Conservation (phyloP, 2,113 vertebrate genomes). For the Mustelus asterias region DNA sequence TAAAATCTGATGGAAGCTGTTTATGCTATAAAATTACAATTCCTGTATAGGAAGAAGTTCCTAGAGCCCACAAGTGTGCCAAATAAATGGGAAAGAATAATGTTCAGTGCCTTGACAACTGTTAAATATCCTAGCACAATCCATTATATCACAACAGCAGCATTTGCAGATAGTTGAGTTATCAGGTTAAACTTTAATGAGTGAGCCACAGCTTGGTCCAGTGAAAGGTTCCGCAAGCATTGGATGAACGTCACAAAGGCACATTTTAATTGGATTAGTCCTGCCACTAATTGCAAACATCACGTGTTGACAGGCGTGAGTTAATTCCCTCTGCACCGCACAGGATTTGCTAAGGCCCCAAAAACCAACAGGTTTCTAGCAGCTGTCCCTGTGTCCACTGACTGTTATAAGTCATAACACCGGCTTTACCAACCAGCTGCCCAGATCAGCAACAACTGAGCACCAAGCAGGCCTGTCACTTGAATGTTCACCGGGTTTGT, state of each 20-base stretch:
- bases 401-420: neutral
- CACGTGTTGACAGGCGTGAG: neutral
- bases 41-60: neutral
- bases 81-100: neutral
- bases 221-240: neutral
- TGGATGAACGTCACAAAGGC: conserved; percentile 35
- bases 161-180: neutral
- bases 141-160: neutral
- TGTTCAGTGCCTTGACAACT: neutral
- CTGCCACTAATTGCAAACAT: conserved; percentile 42
- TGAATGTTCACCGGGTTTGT: neutral
- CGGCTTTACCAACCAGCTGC: neutral
- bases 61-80: neutral
- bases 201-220: neutral
- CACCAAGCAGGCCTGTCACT: neutral
- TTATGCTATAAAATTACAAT: neutral
- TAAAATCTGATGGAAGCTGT: neutral
- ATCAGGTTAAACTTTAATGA: neutral
- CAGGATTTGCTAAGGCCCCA: neutral
- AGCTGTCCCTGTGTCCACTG: conserved; percentile 19
- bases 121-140: neutral
- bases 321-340: neutral
- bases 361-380: conserved; percentile 36
- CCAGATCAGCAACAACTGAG: neutral
- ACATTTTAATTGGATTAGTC: conserved; percentile 38